Base-by-base conservation (phyloP, 2,888 invertebrate genomes). In the Cinara cedri region DNA sequence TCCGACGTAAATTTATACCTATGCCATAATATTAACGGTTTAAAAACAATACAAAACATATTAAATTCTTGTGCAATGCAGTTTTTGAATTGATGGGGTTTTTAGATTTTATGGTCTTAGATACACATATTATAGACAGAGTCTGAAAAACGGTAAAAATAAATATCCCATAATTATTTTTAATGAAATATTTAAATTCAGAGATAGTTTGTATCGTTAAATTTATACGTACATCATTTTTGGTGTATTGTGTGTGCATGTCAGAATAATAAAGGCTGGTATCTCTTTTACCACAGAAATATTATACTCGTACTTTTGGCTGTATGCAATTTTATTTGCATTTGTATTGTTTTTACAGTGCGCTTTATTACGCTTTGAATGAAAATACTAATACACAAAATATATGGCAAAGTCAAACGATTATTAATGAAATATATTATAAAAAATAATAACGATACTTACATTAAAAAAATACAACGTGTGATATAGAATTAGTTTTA, bases 111-210 rank as follows among this genome's bases (percentile, higher is more conserved):
- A 10, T 13, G 8, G 34, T 9, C 8, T 60, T 60, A 10, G 24
- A 19, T 1, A 34, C 13, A 19, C n/a, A n/a, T n/a, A n/a, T n/a
- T n/a, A n/a, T 34, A 8, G 51, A 3, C 16, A 24, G 6, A 70
- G n/a, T 13, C 9, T 13, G 13, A 3, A 6, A 34, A 34, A 34
- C 19, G 2, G 9, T 4, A 46, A 34, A n/a, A 54, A 54, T 19
- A 51, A 19, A 34, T 34, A 26, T 6, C 1, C 11, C 34, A 4
- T 66, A 24, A 26, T 49, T 21, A 51, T 49, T 26, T 26, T 51
- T n/a, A 26, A 68, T 68, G n/a, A 51, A 51, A n/a, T 34, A 70
- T 54, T 70, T n/a, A 34, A 54, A 70, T 70, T 54, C 34, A 70
- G 68, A 51, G n/a, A 34, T 3, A n/a, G 68, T 54, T 13, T 54